phyloP scores from a whole-genome alignment of 2,888 invertebrate species.

The Dryobota labecula region DNA sequence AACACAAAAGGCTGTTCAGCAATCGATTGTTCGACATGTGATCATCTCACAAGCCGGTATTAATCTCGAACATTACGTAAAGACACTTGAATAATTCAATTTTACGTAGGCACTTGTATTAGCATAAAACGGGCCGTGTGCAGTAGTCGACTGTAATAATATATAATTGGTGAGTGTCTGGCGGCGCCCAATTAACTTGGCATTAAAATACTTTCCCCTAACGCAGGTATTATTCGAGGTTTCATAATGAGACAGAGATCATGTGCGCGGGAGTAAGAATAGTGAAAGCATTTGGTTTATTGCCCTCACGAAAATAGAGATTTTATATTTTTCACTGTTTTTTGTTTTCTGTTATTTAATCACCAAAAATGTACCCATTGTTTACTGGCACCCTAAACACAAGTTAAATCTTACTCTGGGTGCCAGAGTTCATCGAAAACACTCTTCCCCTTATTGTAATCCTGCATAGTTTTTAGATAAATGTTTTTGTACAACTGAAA shows the following conservation, averaged over 20 bases:
- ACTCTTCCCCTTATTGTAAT: too few relatives aligned
- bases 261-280: conserved; percentile 67
- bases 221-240: conserved; percentile 75
- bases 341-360: conserved; percentile 30
- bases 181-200: conserved; percentile 75
- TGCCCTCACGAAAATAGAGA: conserved; percentile 68
- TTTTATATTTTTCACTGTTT: conserved; percentile 59
- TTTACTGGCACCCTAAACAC: conserved; percentile 10
- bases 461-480: too few relatives aligned
- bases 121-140: conserved; percentile 70
- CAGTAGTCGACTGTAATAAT: conserved; percentile 69
- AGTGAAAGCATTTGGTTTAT: conserved; percentile 75
- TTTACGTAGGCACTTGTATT: conserved; percentile 68
- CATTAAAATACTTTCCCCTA: conserved; percentile 80
- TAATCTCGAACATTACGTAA: conserved; percentile 59
- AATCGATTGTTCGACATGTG: conserved; percentile 60
- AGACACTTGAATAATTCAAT: conserved; percentile 69
- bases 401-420: too few relatives aligned
- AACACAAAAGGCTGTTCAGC: conserved; percentile 71
- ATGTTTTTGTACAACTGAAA: too few relatives aligned
- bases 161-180: conserved; percentile 75
- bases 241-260: conserved; percentile 75
- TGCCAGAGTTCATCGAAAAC: too few relatives aligned
- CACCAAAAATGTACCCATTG: conserved; percentile 10
- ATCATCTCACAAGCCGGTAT: conserved; percentile 50